A percentile compares a stretch with the other conserved stretches of the same genome.
phyloP scores from a whole-genome alignment of 2,888 invertebrate species.

The Sinhomidia bicolor region DNA sequence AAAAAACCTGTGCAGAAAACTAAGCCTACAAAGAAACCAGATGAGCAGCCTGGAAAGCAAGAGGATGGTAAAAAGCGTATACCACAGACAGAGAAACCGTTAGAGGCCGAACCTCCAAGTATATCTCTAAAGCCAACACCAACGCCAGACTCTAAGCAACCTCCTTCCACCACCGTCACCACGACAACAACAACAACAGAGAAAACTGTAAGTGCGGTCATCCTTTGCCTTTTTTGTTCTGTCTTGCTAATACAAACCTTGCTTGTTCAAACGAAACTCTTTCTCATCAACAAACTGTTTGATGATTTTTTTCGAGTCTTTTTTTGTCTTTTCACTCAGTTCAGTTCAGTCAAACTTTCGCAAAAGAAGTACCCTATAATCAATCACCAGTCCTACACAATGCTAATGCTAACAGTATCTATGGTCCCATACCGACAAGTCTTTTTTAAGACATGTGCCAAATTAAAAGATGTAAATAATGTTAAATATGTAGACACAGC shows the following conservation, averaged over 20 bases:
- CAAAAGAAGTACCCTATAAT: too few relatives aligned
- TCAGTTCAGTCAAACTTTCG: neutral
- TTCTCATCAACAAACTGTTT: neutral
- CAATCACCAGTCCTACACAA: too few relatives aligned
- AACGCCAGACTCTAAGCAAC: conserved; percentile 50
- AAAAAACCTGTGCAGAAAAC: conserved; percentile 4
- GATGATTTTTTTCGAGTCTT: neutral
- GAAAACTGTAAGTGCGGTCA: conserved; percentile 57
- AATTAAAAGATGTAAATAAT: conserved; percentile 19
- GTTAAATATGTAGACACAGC: conserved; percentile 57
- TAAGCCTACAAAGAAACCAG: neutral
- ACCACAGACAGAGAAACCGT: neutral
- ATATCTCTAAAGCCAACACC: neutral
- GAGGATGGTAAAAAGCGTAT: conserved; percentile 31
- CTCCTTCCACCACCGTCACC: conserved; percentile 48
- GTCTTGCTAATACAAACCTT: neutral
- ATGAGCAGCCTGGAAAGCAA: conserved; percentile 11
- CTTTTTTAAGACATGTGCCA: too few relatives aligned
- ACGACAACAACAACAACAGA: conserved; percentile 46
- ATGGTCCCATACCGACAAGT: too few relatives aligned
- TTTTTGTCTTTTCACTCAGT: neutral
- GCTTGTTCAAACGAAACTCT: neutral
- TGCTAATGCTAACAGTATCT: too few relatives aligned
- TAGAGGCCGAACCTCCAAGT: neutral
- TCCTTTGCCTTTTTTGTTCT: neutral